A percentile compares a stretch with the other conserved stretches of the same genome.
phyloP scores from a whole-genome alignment of 2,113 vertebrate species.

The Eubucco bourcierii region DNA sequence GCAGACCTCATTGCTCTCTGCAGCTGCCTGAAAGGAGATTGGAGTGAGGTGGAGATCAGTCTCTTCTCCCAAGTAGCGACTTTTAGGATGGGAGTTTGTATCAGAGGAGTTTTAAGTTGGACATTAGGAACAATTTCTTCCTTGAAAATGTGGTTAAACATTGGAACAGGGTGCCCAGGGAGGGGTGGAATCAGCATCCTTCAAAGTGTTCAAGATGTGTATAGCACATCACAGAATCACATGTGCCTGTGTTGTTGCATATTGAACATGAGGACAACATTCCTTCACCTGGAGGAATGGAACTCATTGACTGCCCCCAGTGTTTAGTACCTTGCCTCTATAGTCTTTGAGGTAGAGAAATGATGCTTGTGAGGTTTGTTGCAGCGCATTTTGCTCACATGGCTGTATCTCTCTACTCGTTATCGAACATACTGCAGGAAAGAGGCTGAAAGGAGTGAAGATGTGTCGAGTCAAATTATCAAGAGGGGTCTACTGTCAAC shows the following conservation, averaged over 20 bases:
- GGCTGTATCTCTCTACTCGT: neutral
- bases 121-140: too few species aligned
- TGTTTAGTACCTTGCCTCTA: neutral
- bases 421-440: neutral
- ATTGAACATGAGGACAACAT: neutral
- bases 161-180: too few species aligned
- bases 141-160: too few species aligned
- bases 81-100: too few species aligned
- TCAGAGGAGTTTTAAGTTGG: too few species aligned
- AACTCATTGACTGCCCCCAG: neutral
- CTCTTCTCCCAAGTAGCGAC: too few species aligned
- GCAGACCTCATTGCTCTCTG: too few species aligned
- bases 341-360: neutral
- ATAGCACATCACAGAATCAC: too few species aligned
- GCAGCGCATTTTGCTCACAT: neutral
- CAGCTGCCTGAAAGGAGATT: too few species aligned
- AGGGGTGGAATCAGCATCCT: too few species aligned
- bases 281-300: neutral
- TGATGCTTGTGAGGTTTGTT: neutral
- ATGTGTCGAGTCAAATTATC: neutral
- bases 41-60: too few species aligned
- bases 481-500: neutral
- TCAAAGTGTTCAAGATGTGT: too few species aligned
- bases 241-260: neutral
- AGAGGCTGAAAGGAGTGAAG: neutral